phyloP scores from a whole-genome alignment of 2,888 invertebrate genomes.

The Diarsia mendica region DNA sequence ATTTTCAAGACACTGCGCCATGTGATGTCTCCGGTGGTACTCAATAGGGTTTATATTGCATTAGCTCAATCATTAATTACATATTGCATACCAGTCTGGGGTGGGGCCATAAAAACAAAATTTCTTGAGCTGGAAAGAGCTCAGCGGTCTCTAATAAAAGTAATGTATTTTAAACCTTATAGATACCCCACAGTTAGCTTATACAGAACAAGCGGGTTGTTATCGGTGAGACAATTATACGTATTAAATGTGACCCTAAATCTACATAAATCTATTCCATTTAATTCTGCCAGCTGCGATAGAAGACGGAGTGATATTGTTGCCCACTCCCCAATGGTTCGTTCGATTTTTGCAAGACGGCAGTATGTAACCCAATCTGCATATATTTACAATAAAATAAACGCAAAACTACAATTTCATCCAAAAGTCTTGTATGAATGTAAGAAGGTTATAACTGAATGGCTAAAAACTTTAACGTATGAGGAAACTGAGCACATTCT shows the following conservation, averaged over 20 bases:
- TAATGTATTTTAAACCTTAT: not conserved
- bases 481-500: not conserved
- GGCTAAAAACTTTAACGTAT: not conserved
- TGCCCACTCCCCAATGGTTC: not conserved
- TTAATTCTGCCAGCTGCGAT: not conserved
- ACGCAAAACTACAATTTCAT: not conserved
- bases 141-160: not conserved
- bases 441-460: not conserved
- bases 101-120: not conserved
- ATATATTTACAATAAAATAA: too few relatives aligned
- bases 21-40: too few relatives aligned
- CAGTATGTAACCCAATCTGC: too few relatives aligned
- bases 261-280: too few relatives aligned
- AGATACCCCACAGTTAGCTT: too few relatives aligned
- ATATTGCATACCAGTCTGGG: too few relatives aligned
- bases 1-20: too few relatives aligned
- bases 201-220: too few relatives aligned
- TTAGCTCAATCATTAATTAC: too few relatives aligned
- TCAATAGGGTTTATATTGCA: too few relatives aligned
- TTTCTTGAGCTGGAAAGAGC: not conserved
- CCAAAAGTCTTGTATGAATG: not conserved
- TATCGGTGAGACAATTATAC: too few relatives aligned
- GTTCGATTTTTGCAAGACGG: not conserved
- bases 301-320: not conserved
- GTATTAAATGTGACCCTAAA: too few relatives aligned